Evolutionary conservation across 1,140 invertebrate species (phyloP).

Genomic region (Aphis gossypii): DNA sequence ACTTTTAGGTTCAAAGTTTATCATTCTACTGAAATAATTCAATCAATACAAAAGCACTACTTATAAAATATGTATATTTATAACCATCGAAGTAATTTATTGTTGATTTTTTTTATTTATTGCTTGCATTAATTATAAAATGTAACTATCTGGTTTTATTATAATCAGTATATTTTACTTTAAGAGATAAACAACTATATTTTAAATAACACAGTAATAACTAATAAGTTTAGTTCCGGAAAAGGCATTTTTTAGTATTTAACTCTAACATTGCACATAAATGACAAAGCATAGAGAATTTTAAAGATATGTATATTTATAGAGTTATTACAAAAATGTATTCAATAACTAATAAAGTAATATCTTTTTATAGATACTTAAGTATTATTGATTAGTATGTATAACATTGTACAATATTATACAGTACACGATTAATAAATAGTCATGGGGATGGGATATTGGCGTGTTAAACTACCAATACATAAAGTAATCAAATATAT

Average conservation of each 20-base stretch:
- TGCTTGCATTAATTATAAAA: neutral
- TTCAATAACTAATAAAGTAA: neutral
- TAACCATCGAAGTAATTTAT: neutral
- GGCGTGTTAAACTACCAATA: neutral
- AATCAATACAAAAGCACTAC: neutral
- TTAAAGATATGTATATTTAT: neutral
- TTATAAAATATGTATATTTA: neutral
- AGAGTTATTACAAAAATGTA: neutral
- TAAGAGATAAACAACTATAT: neutral
- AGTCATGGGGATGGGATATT: neutral
- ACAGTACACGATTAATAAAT: neutral
- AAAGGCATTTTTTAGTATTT: neutral
- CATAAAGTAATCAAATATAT: neutral
- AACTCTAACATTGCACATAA: neutral
- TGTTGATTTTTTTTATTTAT: neutral
- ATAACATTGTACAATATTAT: neutral
- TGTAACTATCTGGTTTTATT: neutral
- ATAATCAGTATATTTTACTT: neutral
- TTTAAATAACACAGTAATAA: neutral
- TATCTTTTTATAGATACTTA: neutral
- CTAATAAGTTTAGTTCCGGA: neutral
- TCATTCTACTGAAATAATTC: neutral
- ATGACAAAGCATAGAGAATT: neutral
- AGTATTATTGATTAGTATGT: neutral
- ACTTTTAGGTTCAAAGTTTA: neutral